Percentiles rank a stretch among this genome's conserved stretches.
Conservation (phyloP, 2,113 vertebrate species). For the Labrus mixtus region DNA sequence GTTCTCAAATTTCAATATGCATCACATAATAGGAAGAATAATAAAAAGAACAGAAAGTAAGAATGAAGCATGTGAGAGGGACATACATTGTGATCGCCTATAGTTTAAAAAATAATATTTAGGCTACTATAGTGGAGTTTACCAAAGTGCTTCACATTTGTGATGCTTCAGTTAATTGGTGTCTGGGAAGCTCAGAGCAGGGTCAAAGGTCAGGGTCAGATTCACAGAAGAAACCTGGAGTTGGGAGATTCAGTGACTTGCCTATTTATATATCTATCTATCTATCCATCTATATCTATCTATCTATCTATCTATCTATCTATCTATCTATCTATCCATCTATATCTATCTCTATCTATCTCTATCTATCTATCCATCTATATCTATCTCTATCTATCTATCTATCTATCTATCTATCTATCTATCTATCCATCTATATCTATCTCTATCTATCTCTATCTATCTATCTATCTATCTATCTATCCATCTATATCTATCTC, state of each 20-base stretch:
- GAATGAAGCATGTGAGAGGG: neutral
- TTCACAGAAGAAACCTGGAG: constrained; percentile 19
- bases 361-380: constrained; percentile 2
- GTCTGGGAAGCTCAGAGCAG: constrained; percentile 28
- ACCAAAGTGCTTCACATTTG: no score
- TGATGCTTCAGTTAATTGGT: constrained; percentile 25
- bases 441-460: no score
- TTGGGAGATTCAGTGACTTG: neutral
- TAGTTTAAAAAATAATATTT: no score
- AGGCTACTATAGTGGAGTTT: no score
- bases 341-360: neutral
- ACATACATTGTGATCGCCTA: neutral
- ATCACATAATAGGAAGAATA: neutral
- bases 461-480: no score
- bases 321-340: constrained; percentile 2
- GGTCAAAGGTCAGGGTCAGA: constrained; percentile 62
- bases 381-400: neutral
- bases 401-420: neutral
- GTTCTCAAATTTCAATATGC: constrained; percentile 9
- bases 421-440: no score
- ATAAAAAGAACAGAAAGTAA: neutral
- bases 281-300: neutral
- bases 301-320: neutral
- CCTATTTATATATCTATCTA: neutral
- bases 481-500: no score